These are phyloP conservation scores for Laodelphax striatellus DNA, from an alignment of 1,140 invertebrate genomes.

Conservation along the genomic window DNA sequence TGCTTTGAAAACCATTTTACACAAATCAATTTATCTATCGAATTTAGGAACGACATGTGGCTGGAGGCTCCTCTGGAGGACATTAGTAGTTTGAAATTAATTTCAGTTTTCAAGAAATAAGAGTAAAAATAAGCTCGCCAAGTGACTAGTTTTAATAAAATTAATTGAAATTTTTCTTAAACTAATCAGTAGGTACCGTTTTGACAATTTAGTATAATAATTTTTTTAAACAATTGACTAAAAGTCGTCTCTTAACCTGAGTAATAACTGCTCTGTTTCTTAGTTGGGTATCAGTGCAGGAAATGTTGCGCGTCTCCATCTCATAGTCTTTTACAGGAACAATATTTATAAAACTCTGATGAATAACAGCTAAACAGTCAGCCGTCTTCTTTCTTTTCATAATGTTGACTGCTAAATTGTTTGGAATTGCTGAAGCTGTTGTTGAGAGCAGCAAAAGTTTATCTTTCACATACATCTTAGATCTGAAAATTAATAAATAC, in stretches of 20 bases:
- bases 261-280: conserved; percentile 15
- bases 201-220: too few relatives aligned
- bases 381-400: conserved; percentile 5
- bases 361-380: conserved; percentile 20
- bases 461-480: conserved; percentile 20
- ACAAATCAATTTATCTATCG: too few relatives aligned
- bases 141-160: too few relatives aligned
- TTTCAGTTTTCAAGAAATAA: too few relatives aligned
- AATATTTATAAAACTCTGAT: conserved; percentile 23
- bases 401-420: conserved; percentile 20
- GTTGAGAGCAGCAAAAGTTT: conserved; percentile 18
- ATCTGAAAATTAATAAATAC: neutral
- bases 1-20: too few relatives aligned
- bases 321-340: conserved; percentile 17
- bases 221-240: too few relatives aligned
- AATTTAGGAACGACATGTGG: too few relatives aligned
- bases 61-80: too few relatives aligned
- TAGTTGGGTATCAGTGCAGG: conserved; percentile 14
- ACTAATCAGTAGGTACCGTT: too few relatives aligned
- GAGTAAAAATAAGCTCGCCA: too few relatives aligned
- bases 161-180: too few relatives aligned
- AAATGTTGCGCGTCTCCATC: conserved; percentile 18
- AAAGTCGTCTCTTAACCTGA: conserved; percentile 11
- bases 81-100: too few relatives aligned
- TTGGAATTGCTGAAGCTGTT: conserved; percentile 22